Conservation (phyloP, 2,888 invertebrate species). For the Lochmaea crataegi region DNA sequence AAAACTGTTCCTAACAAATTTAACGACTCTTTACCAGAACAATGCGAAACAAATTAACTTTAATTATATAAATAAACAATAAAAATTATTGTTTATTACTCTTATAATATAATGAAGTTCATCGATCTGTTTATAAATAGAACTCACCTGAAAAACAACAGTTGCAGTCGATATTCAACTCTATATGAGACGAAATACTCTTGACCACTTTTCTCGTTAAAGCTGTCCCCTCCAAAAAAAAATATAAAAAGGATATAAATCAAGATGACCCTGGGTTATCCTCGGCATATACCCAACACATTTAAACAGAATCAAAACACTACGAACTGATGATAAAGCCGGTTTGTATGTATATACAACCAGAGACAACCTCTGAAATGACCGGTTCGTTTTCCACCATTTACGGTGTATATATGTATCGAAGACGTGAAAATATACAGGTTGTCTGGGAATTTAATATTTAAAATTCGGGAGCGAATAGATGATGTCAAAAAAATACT, state of each 20-base stretch:
- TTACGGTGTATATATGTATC: not conserved
- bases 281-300: conserved; percentile 1
- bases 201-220: conserved; percentile 1
- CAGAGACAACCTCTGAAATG: too few relatives aligned
- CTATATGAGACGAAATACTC: not conserved
- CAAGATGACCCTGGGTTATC: conserved; percentile 37
- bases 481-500: too few relatives aligned
- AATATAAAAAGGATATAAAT: conserved; percentile 18
- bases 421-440: not conserved
- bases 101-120: too few relatives aligned
- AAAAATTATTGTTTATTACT: not conserved
- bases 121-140: not conserved
- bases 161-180: not conserved
- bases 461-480: too few relatives aligned
- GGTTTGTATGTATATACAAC: not conserved
- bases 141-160: conserved; percentile 6
- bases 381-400: conserved; percentile 1
- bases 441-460: too few relatives aligned
- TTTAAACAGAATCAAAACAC: conserved; percentile 16
- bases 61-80: not conserved
- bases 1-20: too few relatives aligned
- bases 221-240: conserved; percentile 17
- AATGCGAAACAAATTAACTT: too few relatives aligned
- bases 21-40: too few relatives aligned
- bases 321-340: not conserved